These are phyloP conservation scores for Peromyscus melanophrys DNA, from an alignment of 2,797 vertebrate species.

Conservation along the genomic window DNA sequence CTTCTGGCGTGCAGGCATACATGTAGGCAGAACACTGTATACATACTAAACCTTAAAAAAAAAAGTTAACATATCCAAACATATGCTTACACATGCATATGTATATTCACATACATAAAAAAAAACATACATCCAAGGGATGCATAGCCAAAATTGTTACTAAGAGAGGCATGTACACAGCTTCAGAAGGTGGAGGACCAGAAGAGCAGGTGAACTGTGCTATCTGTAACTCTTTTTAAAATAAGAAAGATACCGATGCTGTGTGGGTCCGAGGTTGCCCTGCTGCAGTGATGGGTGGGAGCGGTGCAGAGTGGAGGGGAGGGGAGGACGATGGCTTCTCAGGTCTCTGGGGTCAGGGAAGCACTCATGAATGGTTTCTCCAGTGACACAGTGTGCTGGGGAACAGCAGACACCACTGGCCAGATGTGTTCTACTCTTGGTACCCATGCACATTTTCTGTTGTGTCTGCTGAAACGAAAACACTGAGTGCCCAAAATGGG, in stretches of 20 bases:
- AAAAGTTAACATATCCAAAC: neutral
- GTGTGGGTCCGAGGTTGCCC: neutral
- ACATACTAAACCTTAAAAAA: neutral
- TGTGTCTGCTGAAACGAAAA: constrained; percentile 1
- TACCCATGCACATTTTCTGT: neutral
- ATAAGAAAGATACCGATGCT: neutral
- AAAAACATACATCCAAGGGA: neutral
- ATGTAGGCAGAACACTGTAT: neutral
- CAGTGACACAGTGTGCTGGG: neutral
- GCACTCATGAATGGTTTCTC: neutral
- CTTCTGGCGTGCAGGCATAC: neutral
- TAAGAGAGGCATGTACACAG: neutral
- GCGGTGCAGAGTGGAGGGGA: rapidly evolving
- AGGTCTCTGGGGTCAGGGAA: neutral
- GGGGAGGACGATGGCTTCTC: neutral
- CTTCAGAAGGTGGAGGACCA: neutral
- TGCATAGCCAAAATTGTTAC: neutral
- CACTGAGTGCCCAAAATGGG: neutral
- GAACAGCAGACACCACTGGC: neutral
- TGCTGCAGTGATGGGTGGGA: neutral
- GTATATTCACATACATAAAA: neutral
- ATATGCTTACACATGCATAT: neutral
- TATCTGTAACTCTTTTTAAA: neutral
- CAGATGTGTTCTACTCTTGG: neutral
- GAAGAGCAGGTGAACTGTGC: neutral